These are phyloP conservation scores for Ammodytes dubius DNA, from an alignment of 2,113 vertebrate genomes.

Conservation along the genomic window DNA sequence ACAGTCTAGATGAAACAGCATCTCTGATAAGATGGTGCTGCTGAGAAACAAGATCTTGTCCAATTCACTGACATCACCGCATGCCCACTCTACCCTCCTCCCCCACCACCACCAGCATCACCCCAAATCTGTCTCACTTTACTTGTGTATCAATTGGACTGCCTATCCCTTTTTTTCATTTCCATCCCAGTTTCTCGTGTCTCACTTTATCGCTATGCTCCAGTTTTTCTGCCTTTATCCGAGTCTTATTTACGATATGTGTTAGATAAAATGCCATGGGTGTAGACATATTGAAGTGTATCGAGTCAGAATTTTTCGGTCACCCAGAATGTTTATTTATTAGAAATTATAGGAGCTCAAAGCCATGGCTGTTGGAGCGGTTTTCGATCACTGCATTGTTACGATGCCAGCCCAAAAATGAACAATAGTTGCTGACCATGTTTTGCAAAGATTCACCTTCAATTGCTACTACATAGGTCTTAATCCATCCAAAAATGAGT, in stretches of 20 bases:
- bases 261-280: conserved; percentile 25
- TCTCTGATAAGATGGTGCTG: conserved; percentile 32
- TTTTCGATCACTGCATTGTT: conserved; percentile 1
- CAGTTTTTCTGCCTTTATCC: conserved; percentile 16
- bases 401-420: not conserved
- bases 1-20: conserved; percentile 37
- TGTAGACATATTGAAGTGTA: conserved; percentile 7
- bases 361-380: not conserved
- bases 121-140: conserved; percentile 23
- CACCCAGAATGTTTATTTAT: not conserved
- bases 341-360: not conserved
- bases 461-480: not conserved
- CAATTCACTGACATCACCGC: conserved; percentile 28
- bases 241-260: conserved; percentile 23
- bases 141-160: conserved; percentile 40
- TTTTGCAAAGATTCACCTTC: not conserved
- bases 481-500: not conserved
- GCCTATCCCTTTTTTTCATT: conserved; percentile 36
- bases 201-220: conserved; percentile 31
- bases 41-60: conserved; percentile 34
- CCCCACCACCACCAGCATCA: not conserved
- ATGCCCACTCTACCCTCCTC: not conserved
- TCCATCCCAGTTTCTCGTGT: conserved; percentile 30
- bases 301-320: conserved; percentile 4
- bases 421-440: not conserved